Percentiles rank a stretch among this genome's conserved stretches.
phyloP scores from a whole-genome alignment of 2,113 vertebrate species.

The Cryptotis parvus region DNA sequence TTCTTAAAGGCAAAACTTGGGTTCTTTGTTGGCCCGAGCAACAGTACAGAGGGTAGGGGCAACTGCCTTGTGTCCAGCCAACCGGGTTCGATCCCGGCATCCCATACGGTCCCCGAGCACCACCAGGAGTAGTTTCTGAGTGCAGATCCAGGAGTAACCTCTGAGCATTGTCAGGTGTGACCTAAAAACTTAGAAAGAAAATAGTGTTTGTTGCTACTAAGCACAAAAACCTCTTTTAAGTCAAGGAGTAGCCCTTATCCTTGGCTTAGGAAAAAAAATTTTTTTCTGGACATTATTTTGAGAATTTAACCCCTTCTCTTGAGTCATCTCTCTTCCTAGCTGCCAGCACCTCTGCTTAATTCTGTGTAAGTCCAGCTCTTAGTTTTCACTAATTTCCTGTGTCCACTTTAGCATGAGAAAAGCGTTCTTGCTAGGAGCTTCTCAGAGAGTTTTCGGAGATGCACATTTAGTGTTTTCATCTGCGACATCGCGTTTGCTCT shows the following conservation, averaged over 20 bases:
- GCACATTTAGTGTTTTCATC: conserved; percentile 36
- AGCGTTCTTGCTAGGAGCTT: conserved; percentile 29
- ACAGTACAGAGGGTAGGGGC: no score
- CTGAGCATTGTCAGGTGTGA: no score
- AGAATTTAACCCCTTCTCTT: conserved; percentile 20
- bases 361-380: conserved; percentile 28
- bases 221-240: not conserved
- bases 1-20: no score
- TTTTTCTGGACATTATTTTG: conserved; percentile 36
- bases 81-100: no score
- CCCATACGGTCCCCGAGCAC: no score
- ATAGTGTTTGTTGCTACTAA: not conserved
- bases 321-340: conserved; percentile 54
- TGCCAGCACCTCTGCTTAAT: conserved; percentile 39
- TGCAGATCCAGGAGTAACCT: no score
- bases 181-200: not conserved
- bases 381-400: conserved; percentile 35
- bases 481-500: conserved; percentile 33
- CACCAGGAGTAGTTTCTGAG: no score
- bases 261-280: not conserved
- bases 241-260: not conserved
- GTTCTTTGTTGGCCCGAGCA: no score
- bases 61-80: no score
- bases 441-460: conserved; percentile 36
- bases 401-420: conserved; percentile 38